Evolutionary conservation across 2,888 invertebrate species (phyloP), one percentile per base, ranked within the genome.

Genomic region (Resseliella maxima): DNA sequence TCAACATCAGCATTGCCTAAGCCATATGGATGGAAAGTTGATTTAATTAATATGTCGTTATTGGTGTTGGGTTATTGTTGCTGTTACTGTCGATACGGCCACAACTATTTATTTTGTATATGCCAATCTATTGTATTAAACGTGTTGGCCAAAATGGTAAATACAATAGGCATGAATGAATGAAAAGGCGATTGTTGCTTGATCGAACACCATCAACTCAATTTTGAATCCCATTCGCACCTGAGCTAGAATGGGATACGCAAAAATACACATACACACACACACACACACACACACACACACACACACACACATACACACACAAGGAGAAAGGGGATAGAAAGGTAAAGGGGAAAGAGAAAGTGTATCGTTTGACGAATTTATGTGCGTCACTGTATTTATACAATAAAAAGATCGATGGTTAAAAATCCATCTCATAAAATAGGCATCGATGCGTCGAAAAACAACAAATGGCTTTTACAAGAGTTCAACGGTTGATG

Each of bases 341-440:
- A 41, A 12, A 41, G 41, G 12, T 5, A 41, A 12, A 41, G 41
- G 12, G 12, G 41, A 41, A 41, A 41, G 41, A 41, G 41, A 41
- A 41, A 41, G 41, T 41, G 41, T 41, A 41, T 12, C 5, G 5
- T 41, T 41, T 41, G n/a, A n/a, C 41, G 41, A 8, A 41, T 12
- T 8, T 41, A 41, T 50, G 6, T 50, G 50, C 18, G 50, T 18
- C 2, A 18, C 21, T 2, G 21, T 50, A 50, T 50, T 2, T 31
- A 72, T 31, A 72, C 72, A 83, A 83, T 83, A 83, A 38, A 83
- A 38, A 83, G 83, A 83, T 83, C 83, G 83, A 83, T 83, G 83
- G 83, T 83, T 38, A n/a, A 38, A n/a, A 81, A 72, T 72, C 72
- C 0, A 72, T 27, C 38, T 38, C 83, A 83, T 38, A 38, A n/a